Base-by-base conservation (phyloP, 2,888 invertebrate genomes). In the Erebia epiphron region DNA sequence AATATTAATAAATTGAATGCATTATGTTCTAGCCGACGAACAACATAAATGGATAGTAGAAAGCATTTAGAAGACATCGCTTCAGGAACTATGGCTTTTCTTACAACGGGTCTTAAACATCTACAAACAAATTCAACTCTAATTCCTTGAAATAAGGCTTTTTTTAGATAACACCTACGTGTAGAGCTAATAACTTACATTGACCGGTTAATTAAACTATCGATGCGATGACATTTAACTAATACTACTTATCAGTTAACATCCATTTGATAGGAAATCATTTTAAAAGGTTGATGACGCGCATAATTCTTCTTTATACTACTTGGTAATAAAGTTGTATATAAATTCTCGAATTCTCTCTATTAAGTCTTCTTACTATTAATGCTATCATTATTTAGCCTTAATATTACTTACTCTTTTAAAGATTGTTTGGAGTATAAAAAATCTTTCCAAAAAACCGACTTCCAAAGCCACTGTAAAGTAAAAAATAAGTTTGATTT, bases 1-100 rank as follows among this genome's bases (percentile, higher is more conserved):
- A 78, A 78, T 80, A 79, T 80, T 79, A 80, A 82, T 81, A 81
- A 81, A 81, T 81, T 77, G 73, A 76, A 79, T 72, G 78, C 77
- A 80, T 82, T 82, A 80, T 77, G 75, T 75, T 77, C 75, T 49
- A 73, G 72, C 73, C 67, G 71, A 70, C 68, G 66, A 70, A 73
- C 76, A 78, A 76, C 75, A 72, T 78, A 79, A 80, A 79, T 77
- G 75, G 79, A 80, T 79, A 76, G 78, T 81, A 79, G 80, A 83
- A 82, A 83, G 82, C 78, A 80, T 79, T 79, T 77, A 76, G 69
- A 70, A 75, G 78, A 75, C 74, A 73, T 75, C 74, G 73, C 67
- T 72, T 63, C 61, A 65, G 65, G 67, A 64, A 67, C 50, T 63
- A 67, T 69, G 60, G 65, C 67, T 67, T 58, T 69, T 69, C 46